phyloP scores from a whole-genome alignment of 2,113 vertebrate species.

The Oriolus oriolus region DNA sequence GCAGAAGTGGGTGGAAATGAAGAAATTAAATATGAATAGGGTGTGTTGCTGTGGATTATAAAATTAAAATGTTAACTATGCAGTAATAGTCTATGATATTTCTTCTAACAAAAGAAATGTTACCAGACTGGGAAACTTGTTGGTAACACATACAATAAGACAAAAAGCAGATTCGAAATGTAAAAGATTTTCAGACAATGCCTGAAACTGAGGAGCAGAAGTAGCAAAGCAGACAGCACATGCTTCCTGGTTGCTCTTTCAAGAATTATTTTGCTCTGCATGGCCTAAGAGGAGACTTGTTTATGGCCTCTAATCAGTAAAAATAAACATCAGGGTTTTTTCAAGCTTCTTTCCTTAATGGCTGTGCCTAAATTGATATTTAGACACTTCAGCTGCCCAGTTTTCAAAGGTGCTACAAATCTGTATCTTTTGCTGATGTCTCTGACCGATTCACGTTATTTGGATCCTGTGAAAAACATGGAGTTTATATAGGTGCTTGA shows the following conservation, averaged over 20 bases:
- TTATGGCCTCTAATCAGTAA: neutral
- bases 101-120: neutral
- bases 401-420: neutral
- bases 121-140: neutral
- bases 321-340: neutral
- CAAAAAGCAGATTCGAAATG: neutral
- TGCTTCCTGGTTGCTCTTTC: neutral
- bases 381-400: neutral
- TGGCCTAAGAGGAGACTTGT: neutral
- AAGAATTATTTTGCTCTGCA: neutral
- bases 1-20: conserved; percentile 10
- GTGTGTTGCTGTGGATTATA: neutral
- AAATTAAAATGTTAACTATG: conserved; percentile 22
- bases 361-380: neutral
- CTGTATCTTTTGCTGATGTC: neutral
- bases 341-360: neutral
- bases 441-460: neutral
- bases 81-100: neutral
- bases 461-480: neutral
- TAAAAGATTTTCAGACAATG: neutral
- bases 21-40: conserved; percentile 4
- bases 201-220: neutral
- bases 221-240: neutral
- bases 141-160: neutral
- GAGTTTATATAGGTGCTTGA: neutral